These are phyloP conservation scores for Megalurothrips usitatus DNA, from an alignment of 2,888 invertebrate species.

Conservation along the genomic window DNA sequence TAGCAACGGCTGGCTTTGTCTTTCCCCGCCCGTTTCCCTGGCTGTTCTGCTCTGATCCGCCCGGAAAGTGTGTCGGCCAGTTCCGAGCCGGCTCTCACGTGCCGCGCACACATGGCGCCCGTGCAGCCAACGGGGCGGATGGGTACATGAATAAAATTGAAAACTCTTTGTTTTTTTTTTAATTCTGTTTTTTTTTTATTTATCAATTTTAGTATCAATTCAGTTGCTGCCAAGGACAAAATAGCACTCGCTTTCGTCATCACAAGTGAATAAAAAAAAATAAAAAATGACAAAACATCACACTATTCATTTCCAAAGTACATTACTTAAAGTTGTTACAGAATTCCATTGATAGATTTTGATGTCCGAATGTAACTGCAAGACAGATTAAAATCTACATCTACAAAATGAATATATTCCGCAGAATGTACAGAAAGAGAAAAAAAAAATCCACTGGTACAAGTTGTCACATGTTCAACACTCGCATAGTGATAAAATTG, in stretches of 20 bases:
- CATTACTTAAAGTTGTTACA: constrained; percentile 23
- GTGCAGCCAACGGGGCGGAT: too few species aligned
- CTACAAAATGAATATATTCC: neutral
- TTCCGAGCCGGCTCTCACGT: too few species aligned
- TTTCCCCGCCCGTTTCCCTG: too few species aligned
- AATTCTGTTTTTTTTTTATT: neutral
- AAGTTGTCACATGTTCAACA: neutral
- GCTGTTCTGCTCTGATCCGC: too few species aligned
- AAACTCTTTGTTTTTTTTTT: neutral
- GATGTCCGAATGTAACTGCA: neutral
- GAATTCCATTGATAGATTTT: neutral
- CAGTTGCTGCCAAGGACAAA: neutral
- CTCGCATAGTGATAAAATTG: neutral
- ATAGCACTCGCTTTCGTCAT: constrained; percentile 7
- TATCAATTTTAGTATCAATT: neutral
- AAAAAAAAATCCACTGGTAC: constrained; percentile 2
- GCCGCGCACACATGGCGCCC: too few species aligned
- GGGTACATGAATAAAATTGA: neutral
- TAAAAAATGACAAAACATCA: constrained; percentile 28
- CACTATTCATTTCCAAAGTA: neutral
- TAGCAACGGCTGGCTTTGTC: too few species aligned
- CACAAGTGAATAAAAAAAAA: constrained; percentile 9
- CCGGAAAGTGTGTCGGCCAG: too few species aligned
- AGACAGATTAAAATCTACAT: neutral
- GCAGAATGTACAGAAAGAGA: neutral